These are phyloP conservation scores for Mungos mungo DNA, from an alignment of 2,113 vertebrate genomes.

Conservation along the genomic window DNA sequence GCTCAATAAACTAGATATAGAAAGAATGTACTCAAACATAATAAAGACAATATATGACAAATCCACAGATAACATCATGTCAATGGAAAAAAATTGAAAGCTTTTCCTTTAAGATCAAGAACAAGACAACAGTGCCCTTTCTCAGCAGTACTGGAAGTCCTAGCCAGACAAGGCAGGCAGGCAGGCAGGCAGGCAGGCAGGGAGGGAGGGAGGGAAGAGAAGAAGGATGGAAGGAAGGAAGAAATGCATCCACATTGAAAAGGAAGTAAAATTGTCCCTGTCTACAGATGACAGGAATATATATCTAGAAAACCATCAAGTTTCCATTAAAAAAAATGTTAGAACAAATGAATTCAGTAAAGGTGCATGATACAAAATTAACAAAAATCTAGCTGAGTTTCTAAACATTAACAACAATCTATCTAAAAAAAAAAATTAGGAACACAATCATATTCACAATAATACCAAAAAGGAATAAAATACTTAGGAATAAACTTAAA, in stretches of 20 bases:
- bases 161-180: too few relatives aligned
- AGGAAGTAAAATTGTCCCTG: not conserved
- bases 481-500: not conserved
- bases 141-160: too few relatives aligned
- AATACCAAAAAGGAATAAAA: not conserved
- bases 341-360: not conserved
- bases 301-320: not conserved
- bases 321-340: not conserved
- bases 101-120: too few relatives aligned
- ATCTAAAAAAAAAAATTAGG: not conserved
- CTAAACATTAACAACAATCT: not conserved
- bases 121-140: too few relatives aligned
- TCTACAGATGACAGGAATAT: not conserved
- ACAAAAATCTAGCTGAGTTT: not conserved
- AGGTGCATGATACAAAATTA: not conserved
- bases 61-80: too few relatives aligned
- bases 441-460: not conserved
- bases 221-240: not conserved
- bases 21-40: too few relatives aligned
- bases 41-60: too few relatives aligned
- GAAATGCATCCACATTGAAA: not conserved
- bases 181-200: too few relatives aligned
- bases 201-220: fast-evolving
- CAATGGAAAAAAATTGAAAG: too few relatives aligned
- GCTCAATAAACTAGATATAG: too few relatives aligned